Conservation (phyloP, 2,888 invertebrate species). For the Notodonta ziczac region DNA sequence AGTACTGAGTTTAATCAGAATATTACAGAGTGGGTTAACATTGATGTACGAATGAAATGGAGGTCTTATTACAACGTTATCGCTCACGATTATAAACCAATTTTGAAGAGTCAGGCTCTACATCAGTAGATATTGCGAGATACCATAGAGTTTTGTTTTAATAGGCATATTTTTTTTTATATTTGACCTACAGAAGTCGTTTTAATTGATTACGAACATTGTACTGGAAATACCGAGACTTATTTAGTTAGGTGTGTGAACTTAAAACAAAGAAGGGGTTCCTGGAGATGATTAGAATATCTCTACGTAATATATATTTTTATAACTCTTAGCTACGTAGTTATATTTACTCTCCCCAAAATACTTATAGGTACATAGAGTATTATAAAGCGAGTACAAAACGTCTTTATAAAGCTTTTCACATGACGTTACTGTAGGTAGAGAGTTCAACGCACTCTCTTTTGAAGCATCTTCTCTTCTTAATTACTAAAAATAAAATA, state of each 20-base stretch:
- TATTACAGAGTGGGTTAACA: slow-evolving; percentile 5
- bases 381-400: no score
- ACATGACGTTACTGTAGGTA: background rate
- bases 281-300: background rate
- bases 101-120: slow-evolving; percentile 12
- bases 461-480: no score
- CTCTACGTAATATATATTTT: no score
- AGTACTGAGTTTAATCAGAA: slow-evolving; percentile 4
- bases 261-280: background rate
- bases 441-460: background rate
- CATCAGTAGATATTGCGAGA: background rate
- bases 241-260: background rate
- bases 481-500: no score
- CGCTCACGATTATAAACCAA: slow-evolving; percentile 22
- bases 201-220: background rate
- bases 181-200: background rate
- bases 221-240: background rate
- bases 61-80: background rate
- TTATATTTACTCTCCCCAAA: no score
- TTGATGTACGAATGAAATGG: background rate
- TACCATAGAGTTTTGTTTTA: background rate
- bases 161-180: background rate
- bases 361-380: no score
- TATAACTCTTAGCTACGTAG: background rate
- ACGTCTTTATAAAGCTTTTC: no score